phyloP scores from a whole-genome alignment of 2,797 vertebrate genomes.

The Austrolebias charrua region DNA sequence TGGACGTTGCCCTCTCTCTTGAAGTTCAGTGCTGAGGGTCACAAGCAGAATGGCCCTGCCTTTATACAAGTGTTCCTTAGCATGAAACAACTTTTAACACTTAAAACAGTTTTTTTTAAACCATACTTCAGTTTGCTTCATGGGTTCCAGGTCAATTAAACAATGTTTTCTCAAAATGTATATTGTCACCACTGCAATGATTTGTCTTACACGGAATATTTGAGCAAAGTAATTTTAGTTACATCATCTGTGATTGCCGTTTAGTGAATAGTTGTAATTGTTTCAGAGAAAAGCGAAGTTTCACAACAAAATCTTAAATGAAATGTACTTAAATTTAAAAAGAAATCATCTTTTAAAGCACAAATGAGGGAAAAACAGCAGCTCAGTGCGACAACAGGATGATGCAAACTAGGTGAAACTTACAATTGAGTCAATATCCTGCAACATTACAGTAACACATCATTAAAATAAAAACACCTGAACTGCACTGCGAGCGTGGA shows the following conservation, averaged over 20 bases:
- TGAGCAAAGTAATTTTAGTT: background rate
- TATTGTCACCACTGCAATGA: too few relatives aligned
- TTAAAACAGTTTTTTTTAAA: background rate
- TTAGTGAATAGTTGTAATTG: too few relatives aligned
- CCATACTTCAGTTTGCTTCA: background rate
- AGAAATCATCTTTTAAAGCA: background rate
- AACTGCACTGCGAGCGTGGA: conserved; percentile 15
- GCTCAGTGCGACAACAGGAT: conserved; percentile 22
- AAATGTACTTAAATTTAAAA: conserved; percentile 10
- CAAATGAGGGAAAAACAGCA: background rate
- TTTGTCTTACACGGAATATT: too few relatives aligned
- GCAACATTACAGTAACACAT: conserved; percentile 6
- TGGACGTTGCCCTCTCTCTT: conserved; percentile 61
- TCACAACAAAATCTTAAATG: background rate
- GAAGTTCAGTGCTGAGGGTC: conserved; percentile 63
- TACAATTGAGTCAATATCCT: conserved; percentile 14
- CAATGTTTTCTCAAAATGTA: too few relatives aligned
- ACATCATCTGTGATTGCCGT: background rate
- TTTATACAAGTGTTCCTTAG: conserved; percentile 23
- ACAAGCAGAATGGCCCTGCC: conserved; percentile 47
- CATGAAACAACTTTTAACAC: conserved; percentile 14
- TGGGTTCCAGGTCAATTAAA: background rate
- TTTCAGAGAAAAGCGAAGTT: background rate
- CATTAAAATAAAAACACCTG: conserved; percentile 10
- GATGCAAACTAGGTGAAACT: conserved; percentile 56